A percentile compares a stretch with the other conserved stretches of the same genome.
Evolutionary conservation across 2,113 vertebrate species (phyloP).

Genomic region (Asarcornis scutulata): DNA sequence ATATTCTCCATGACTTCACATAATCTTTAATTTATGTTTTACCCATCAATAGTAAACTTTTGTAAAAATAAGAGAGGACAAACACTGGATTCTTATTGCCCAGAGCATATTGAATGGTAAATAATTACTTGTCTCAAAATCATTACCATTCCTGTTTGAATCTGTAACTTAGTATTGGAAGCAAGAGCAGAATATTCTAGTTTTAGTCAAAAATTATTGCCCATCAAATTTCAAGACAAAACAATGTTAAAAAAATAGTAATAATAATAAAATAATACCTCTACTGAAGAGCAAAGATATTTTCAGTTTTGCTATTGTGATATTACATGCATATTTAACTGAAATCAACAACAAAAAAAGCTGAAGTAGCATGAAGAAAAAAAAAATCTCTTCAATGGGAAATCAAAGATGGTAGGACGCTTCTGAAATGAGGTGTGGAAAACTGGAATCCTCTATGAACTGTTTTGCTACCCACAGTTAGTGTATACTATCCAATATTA

Average conservation of each 20-base stretch:
- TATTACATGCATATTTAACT: not conserved
- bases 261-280: not conserved
- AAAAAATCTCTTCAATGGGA: not conserved
- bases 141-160: not conserved
- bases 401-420: not conserved
- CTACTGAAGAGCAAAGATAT: not conserved
- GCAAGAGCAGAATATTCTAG: not conserved
- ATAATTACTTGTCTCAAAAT: not conserved
- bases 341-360: not conserved
- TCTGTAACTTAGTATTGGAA: not conserved
- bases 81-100: not conserved
- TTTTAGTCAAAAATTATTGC: not conserved
- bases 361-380: not conserved
- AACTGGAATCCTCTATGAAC: not conserved
- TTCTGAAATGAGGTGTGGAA: not conserved
- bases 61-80: not conserved
- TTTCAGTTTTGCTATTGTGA: not conserved
- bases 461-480: not conserved
- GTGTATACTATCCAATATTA: not conserved
- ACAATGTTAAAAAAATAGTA: not conserved
- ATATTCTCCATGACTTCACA: not conserved
- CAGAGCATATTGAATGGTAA: not conserved
- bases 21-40: not conserved
- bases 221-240: not conserved
- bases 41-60: not conserved